Base-by-base conservation (phyloP, 2,797 vertebrate genomes). In the Sardinella longiceps region DNA sequence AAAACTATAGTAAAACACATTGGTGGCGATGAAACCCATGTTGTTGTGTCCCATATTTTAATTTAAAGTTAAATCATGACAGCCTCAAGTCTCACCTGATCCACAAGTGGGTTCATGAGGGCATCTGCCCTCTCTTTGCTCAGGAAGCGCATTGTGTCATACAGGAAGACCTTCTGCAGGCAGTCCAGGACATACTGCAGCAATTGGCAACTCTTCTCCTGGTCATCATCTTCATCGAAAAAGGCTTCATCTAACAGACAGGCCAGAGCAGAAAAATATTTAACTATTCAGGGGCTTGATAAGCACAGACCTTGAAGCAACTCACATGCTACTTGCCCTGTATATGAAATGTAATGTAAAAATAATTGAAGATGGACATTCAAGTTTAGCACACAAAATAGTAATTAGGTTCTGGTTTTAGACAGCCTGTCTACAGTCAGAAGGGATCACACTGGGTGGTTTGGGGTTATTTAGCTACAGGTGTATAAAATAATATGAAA, bases 161-260 rank as follows among this genome's bases (percentile, higher is more conserved):
- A 98, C 10, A 99, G 95, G 94, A 97, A 99, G 88, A 98, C 94
- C 92, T 98, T 99, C 81, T 96, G 89, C n/a, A 99, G 94, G 87
- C 97, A 97, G 94, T 96, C 94, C 53, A 98, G 87, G 37, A 96
- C 90, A 80, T 91, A 95, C 80, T 92, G 92, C 37, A 99, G 91
- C 82, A 99, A 91, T 0, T 97, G 89, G 83, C 92, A 90, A 87
- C 90, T 95, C 91, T 98, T 98, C 85, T 95, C 94, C 53, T 90
- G 91, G 14, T 91, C 91, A 0, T 91, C 89, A 25, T 95, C 89
- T 0, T 94, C 95, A 80, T 92, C 92, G 85, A 98, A 98, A 90
- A 97, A 92, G 0, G 88, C 89, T 87, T 96, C 91, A 70, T 95
- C 97, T 98, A 23, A 23, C 9, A 43, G 33, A 56, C 10, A 11